Evolutionary conservation across 2,113 vertebrate species (phyloP).

Genomic region (Chloebia gouldiae): DNA sequence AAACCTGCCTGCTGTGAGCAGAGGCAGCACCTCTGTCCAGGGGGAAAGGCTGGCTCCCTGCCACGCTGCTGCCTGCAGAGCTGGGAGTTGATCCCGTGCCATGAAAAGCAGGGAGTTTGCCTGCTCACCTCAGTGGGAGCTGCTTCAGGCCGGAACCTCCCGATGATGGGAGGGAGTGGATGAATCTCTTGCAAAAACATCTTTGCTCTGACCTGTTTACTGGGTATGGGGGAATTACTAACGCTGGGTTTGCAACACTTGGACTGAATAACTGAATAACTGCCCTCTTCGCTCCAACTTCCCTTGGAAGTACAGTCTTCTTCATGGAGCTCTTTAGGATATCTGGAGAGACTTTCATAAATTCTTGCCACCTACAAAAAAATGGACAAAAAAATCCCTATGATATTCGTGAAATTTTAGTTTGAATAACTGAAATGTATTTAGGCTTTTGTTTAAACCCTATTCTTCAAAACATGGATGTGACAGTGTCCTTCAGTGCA

Average conservation of each 20-base stretch:
- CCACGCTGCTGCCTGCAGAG: neutral
- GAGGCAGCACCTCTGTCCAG: rapidly evolving
- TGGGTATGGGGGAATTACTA: neutral
- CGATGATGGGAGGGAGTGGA: neutral
- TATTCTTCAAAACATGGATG: neutral
- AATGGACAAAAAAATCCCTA: neutral
- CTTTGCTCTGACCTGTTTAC: neutral
- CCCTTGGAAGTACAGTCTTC: neutral
- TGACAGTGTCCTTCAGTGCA: neutral
- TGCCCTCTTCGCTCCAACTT: neutral
- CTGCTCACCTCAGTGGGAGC: neutral
- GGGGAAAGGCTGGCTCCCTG: neutral
- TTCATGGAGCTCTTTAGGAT: neutral
- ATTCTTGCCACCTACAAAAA: neutral
- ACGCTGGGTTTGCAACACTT: neutral
- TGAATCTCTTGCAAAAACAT: neutral
- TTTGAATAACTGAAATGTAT: neutral
- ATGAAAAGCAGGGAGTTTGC: neutral
- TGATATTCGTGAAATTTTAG: neutral
- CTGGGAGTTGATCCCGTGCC: neutral
- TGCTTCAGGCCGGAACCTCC: neutral
- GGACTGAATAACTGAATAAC: neutral
- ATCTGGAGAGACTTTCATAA: neutral
- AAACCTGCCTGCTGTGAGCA: rapidly evolving
- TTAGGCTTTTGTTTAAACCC: neutral